phyloP scores from a whole-genome alignment of 2,797 vertebrate species.

The Enteromius trimaculatus region DNA sequence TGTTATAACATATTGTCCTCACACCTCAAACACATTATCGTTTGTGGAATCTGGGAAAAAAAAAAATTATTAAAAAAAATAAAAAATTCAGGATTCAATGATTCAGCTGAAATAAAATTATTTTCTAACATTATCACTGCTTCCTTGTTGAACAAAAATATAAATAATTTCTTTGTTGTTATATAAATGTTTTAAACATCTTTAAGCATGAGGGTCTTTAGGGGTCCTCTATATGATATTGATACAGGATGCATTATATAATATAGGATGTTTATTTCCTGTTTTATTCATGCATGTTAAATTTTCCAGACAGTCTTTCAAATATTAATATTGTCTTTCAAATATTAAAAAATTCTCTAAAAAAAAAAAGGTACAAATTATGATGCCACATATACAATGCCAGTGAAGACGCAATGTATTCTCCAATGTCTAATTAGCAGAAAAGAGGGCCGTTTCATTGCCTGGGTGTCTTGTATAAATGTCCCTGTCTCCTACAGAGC shows the following conservation, averaged over 20 bases:
- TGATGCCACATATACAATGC: background rate
- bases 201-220: background rate
- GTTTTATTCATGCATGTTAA: background rate
- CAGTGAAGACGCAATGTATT: background rate
- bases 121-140: background rate
- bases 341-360: background rate
- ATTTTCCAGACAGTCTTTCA: background rate
- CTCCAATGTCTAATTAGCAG: background rate
- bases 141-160: background rate
- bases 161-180: background rate
- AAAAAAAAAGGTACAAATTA: background rate
- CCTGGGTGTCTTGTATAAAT: conserved; percentile 8
- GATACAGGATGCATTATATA: background rate
- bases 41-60: too few relatives aligned
- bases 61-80: too few relatives aligned
- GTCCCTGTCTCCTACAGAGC: background rate
- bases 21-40: too few relatives aligned
- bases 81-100: too few relatives aligned
- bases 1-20: too few relatives aligned
- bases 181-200: background rate
- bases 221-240: background rate
- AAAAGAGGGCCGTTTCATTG: conserved; percentile 1
- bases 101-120: too few relatives aligned
- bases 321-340: background rate
- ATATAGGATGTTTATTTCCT: background rate